Percentiles rank a stretch among this genome's conserved stretches.
Conservation (phyloP, 2,113 vertebrate genomes). For the Chionomys nivalis region DNA sequence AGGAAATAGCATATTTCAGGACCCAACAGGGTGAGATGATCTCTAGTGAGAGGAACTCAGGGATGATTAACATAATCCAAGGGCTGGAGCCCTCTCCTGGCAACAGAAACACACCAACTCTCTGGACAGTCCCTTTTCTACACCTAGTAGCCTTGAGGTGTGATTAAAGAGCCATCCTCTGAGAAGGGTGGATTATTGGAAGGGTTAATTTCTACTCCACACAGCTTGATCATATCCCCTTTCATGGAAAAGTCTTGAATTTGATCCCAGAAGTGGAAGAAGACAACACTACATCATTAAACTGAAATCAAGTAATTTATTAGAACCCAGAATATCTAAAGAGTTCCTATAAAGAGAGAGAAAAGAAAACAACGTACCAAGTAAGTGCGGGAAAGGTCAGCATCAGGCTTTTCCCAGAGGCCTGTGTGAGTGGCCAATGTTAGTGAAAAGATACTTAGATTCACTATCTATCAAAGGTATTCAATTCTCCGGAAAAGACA, state of each 20-base stretch:
- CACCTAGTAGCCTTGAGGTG: not conserved
- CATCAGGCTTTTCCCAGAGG: not conserved
- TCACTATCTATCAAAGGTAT: not conserved
- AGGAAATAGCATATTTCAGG: not conserved
- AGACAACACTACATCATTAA: not conserved
- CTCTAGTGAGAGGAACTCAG: not conserved
- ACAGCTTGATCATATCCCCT: not conserved
- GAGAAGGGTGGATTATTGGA: not conserved
- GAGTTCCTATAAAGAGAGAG: not conserved
- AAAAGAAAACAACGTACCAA: not conserved
- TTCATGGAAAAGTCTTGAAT: not conserved
- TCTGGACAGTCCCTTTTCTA: not conserved
- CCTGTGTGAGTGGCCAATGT: not conserved
- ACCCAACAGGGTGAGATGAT: not conserved
- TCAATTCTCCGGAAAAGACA: not conserved
- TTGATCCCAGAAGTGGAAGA: not conserved
- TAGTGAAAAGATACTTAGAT: conserved; percentile 24
- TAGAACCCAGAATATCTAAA: conserved; percentile 23
- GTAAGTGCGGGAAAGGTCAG: not conserved
- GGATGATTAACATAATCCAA: not conserved
- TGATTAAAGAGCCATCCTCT: not conserved
- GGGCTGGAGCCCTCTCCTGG: not conserved
- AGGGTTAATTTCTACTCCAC: not conserved
- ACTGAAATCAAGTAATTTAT: conserved; percentile 8
- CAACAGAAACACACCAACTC: not conserved